Evolutionary conservation across 1,140 invertebrate genomes (phyloP).

Genomic region (Aphelenchoides besseyi): DNA sequence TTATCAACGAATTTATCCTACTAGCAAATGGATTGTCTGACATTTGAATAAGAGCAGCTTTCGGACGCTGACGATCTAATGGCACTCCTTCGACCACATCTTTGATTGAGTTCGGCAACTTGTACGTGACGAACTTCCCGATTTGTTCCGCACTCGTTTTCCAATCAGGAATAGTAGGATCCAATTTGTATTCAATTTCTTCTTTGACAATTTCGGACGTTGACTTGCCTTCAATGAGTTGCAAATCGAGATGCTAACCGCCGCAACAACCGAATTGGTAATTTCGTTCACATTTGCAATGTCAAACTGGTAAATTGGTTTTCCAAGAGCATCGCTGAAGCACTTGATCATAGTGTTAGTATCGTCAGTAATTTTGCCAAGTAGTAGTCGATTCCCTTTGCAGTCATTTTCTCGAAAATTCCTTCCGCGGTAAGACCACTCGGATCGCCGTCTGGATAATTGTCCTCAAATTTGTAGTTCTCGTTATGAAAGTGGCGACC

Average conservation of each 20-base stretch:
- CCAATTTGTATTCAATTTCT: neutral
- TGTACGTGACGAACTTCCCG: constrained; percentile 9
- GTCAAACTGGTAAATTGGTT: constrained; percentile 2
- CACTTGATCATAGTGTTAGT: constrained; percentile 8
- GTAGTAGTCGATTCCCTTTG: constrained; percentile 13
- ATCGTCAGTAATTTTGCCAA: constrained; percentile 8
- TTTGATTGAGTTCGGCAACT: constrained; percentile 9
- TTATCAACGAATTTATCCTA: too few species aligned
- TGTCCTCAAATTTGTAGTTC: neutral
- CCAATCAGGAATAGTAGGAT: neutral
- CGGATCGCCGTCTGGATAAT: constrained; percentile 12
- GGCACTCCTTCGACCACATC: constrained; percentile 7
- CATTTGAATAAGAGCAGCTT: constrained; percentile 2
- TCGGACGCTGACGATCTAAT: neutral
- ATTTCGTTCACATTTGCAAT: neutral
- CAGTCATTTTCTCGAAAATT: neutral
- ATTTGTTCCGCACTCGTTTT: neutral
- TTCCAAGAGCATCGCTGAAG: neutral
- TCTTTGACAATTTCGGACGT: neutral
- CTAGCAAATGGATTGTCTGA: constrained; percentile 1
- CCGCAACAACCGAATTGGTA: neutral
- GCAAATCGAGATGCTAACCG: constrained; percentile 1
- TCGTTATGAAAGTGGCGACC: neutral
- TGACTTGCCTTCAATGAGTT: neutral
- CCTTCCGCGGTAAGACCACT: neutral